These are phyloP conservation scores for Coecobrya sp. DNA, from an alignment of 2,888 invertebrate species.

Conservation along the genomic window DNA sequence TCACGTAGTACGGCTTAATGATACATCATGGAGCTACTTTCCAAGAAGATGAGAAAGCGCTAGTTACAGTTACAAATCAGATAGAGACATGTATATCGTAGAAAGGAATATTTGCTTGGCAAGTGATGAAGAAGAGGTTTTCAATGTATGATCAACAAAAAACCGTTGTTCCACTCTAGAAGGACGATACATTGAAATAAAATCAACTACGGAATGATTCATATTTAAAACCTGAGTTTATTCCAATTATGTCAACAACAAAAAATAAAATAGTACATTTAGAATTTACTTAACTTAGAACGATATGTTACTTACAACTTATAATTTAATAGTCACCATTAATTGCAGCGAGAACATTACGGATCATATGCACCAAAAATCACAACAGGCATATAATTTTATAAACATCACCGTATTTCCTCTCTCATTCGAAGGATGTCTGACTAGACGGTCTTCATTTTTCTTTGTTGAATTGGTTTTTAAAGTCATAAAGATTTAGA, in stretches of 20 bases:
- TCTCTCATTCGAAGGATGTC: background rate
- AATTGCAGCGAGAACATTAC: background rate
- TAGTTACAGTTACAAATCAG: no score
- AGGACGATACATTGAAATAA: no score
- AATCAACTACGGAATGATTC: no score
- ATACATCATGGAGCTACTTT: background rate
- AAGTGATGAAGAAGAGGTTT: no score
- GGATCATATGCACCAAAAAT: background rate
- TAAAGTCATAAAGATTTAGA: background rate
- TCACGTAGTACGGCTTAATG: background rate
- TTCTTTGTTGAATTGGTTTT: background rate
- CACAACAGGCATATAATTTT: slow-evolving; percentile 20
- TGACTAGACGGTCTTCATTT: slow-evolving; percentile 46
- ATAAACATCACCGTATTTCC: background rate
- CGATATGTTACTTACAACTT: background rate
- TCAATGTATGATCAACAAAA: no score
- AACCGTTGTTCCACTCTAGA: no score
- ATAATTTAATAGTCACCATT: background rate
- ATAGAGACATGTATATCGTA: no score
- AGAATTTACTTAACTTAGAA: background rate
- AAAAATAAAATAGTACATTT: no score
- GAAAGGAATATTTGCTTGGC: no score
- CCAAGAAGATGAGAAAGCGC: background rate
- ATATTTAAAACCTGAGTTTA: no score
- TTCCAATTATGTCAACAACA: background rate